A percentile compares a stretch with the other conserved stretches of the same genome.
phyloP scores from a whole-genome alignment of 2,888 invertebrate species.

The Scaptomyza polygonia region DNA sequence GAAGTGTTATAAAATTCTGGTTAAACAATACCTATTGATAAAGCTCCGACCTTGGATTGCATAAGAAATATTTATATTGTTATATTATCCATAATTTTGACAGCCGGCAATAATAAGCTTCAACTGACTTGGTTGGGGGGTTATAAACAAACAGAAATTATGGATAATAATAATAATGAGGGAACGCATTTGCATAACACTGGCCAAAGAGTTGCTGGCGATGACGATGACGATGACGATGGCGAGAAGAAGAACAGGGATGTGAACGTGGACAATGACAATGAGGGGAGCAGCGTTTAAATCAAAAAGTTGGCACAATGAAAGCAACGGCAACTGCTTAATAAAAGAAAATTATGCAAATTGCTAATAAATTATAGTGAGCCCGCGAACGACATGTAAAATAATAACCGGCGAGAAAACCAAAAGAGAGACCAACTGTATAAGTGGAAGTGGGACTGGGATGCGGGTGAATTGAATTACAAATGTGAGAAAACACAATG shows the following conservation, averaged over 20 bases:
- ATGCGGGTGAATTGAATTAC: constrained; percentile 72
- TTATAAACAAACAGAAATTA: constrained; percentile 57
- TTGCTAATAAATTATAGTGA: constrained; percentile 80
- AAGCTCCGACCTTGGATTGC: constrained; percentile 20
- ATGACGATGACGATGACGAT: constrained; percentile 17
- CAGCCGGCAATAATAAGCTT: constrained; percentile 60
- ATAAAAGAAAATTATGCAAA: constrained; percentile 80
- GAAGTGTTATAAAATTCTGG: background rate
- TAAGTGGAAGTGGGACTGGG: constrained; percentile 17
- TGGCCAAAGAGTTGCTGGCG: constrained; percentile 67
- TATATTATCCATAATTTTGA: constrained; percentile 39
- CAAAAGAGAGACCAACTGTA: constrained; percentile 19
- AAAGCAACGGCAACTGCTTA: constrained; percentile 67
- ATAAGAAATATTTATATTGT: constrained; percentile 13
- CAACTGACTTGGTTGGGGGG: constrained; percentile 40
- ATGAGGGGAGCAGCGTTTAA: constrained; percentile 53
- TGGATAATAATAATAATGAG: constrained; percentile 56
- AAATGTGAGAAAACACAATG: constrained; percentile 66
- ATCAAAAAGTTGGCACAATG: constrained; percentile 61
- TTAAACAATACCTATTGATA: constrained; percentile 19
- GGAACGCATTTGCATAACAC: constrained; percentile 72
- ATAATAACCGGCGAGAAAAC: constrained; percentile 65
- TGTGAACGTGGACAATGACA: constrained; percentile 11
- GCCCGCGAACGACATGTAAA: constrained; percentile 77
- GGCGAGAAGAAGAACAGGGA: constrained; percentile 9